Evolutionary conservation across 2,113 vertebrate genomes (phyloP).

Genomic region (Dascyllus trimaculatus): DNA sequence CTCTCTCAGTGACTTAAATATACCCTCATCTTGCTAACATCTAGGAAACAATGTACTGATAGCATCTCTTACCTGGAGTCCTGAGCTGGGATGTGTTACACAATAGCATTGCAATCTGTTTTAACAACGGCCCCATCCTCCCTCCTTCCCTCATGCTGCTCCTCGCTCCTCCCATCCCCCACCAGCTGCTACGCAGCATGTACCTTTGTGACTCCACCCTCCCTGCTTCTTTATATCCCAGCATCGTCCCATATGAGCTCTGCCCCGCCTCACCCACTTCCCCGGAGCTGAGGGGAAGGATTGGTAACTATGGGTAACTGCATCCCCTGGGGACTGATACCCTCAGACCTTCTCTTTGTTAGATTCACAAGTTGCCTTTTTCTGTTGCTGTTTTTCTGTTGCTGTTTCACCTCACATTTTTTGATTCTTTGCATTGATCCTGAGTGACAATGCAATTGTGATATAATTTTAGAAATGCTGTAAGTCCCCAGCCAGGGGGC

Average conservation of each 20-base stretch:
- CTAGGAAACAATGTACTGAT: not conserved
- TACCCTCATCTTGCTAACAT: not conserved
- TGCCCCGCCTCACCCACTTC: constrained; percentile 58
- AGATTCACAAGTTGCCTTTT: constrained; percentile 24
- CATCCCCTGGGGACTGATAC: constrained; percentile 73
- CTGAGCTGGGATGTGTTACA: constrained; percentile 40
- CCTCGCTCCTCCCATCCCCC: constrained; percentile 69
- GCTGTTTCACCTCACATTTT: not conserved
- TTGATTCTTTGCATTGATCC: not conserved
- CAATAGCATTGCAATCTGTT: constrained; percentile 57
- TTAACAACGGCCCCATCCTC: constrained; percentile 51
- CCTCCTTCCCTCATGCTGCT: constrained; percentile 40
- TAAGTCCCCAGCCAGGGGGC: constrained; percentile 35
- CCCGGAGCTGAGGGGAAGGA: constrained; percentile 42
- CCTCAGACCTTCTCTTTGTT: constrained; percentile 78
- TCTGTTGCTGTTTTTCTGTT: not conserved
- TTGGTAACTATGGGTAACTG: constrained; percentile 81
- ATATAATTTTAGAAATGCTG: constrained; percentile 27
- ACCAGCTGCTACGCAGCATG: constrained; percentile 65
- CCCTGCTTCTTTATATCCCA: constrained; percentile 52
- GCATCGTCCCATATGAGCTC: constrained; percentile 56
- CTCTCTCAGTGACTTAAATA: not conserved
- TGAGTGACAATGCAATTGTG: constrained; percentile 2
- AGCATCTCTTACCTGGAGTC: constrained; percentile 72
- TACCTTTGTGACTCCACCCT: constrained; percentile 64